Evolutionary conservation across 2,888 invertebrate genomes (phyloP).

Genomic region (Acrocyrtus sp.): DNA sequence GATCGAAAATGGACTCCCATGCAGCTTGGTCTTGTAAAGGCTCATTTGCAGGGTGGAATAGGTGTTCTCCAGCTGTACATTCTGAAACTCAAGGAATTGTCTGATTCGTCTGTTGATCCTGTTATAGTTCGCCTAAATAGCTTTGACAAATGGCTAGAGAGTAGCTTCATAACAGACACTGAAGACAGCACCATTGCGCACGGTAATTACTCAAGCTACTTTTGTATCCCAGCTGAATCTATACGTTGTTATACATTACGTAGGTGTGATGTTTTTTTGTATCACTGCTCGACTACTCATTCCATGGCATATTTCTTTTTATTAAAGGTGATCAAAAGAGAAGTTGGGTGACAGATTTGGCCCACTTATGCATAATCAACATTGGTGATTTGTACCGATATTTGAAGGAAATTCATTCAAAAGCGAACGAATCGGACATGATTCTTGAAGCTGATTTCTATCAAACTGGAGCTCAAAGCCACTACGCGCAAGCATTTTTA

Average conservation of each 20-base stretch:
- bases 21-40: constrained; percentile 49
- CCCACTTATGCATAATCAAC: constrained; percentile 56
- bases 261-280: too few relatives aligned
- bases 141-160: constrained; percentile 1
- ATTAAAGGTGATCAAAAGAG: constrained; percentile 18
- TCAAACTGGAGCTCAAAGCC: constrained; percentile 53
- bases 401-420: constrained; percentile 54
- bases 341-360: constrained; percentile 51
- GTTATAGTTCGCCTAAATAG: constrained; percentile 1
- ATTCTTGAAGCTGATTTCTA: constrained; percentile 19
- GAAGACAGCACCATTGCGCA: too few relatives aligned
- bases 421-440: constrained; percentile 21
- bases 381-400: constrained; percentile 60
- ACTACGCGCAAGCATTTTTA: constrained; percentile 58
- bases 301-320: too few relatives aligned
- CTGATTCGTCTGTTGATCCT: constrained; percentile 12
- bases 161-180: too few relatives aligned
- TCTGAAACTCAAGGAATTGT: constrained; percentile 45
- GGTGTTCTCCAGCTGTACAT: constrained; percentile 49
- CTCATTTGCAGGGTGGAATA: constrained; percentile 56
- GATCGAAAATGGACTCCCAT: constrained; percentile 49
- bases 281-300: too few relatives aligned
- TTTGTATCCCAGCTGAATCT: too few relatives aligned
- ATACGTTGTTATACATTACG: too few relatives aligned
- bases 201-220: too few relatives aligned